phyloP scores from a whole-genome alignment of 1,140 invertebrate genomes.

The Oedothorax gibbosus region DNA sequence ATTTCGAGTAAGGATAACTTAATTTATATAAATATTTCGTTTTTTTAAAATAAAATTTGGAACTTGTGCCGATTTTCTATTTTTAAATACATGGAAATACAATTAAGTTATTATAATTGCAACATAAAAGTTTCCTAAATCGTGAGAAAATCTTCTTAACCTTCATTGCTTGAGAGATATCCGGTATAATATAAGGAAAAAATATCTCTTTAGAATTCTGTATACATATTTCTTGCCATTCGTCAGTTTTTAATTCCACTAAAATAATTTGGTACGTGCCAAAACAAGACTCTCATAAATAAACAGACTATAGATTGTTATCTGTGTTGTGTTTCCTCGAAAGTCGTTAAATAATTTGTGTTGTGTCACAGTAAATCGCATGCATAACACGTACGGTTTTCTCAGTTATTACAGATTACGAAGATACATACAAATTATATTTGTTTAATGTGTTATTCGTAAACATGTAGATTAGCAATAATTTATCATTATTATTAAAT shows the following conservation, averaged over 20 bases:
- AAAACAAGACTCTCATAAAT: slow-evolving; percentile 11
- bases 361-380: neutral
- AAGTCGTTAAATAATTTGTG: neutral
- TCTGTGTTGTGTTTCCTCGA: slow-evolving; percentile 14
- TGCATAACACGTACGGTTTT: slow-evolving; percentile 11
- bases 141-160: too few relatives aligned
- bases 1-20: too few relatives aligned
- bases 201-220: slow-evolving; percentile 16
- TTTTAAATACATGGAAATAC: too few relatives aligned
- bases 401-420: slow-evolving; percentile 20
- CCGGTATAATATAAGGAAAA: neutral
- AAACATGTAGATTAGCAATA: neutral
- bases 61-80: too few relatives aligned
- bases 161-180: slow-evolving; percentile 3
- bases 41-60: too few relatives aligned
- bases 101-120: too few relatives aligned
- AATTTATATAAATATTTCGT: too few relatives aligned
- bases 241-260: slow-evolving; percentile 32
- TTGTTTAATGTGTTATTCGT: slow-evolving; percentile 2
- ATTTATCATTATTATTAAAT: too few relatives aligned
- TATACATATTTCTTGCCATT: neutral
- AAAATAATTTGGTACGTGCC: slow-evolving; percentile 35
- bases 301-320: slow-evolving; percentile 8
- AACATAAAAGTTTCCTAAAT: too few relatives aligned
- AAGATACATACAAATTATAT: slow-evolving; percentile 40